A percentile compares a stretch with the other conserved stretches of the same genome.
phyloP scores from a whole-genome alignment of 2,113 vertebrate species.

The Merops nubicus region DNA sequence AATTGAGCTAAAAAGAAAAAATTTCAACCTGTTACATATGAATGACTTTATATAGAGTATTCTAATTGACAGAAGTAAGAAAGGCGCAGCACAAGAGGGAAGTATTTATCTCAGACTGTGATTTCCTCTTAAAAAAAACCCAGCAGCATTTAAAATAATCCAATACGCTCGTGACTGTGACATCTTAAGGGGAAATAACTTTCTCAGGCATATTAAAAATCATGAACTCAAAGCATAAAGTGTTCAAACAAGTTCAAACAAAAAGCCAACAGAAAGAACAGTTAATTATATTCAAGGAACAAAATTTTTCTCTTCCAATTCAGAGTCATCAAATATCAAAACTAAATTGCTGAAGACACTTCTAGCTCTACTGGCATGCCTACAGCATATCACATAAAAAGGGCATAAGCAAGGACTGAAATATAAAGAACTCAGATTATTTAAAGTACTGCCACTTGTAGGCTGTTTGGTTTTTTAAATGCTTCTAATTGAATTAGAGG shows the following conservation, averaged over 20 bases:
- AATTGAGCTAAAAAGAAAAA: background rate
- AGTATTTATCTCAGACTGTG: background rate
- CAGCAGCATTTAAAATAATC: background rate
- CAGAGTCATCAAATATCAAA: background rate
- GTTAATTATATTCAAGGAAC: no score
- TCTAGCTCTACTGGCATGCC: background rate
- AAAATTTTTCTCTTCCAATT: background rate
- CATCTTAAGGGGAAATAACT: no score
- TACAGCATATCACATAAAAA: background rate
- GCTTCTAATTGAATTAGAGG: background rate
- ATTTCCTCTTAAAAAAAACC: background rate
- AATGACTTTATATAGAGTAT: background rate
- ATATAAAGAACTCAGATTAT: background rate
- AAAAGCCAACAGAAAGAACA: no score
- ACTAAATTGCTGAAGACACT: background rate
- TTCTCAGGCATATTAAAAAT: no score
- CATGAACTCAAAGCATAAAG: no score
- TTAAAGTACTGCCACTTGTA: background rate
- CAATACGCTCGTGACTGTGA: background rate
- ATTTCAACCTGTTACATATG: background rate
- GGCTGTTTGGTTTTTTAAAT: rapidly evolving
- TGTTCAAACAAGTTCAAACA: no score
- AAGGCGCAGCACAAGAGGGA: background rate
- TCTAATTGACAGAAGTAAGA: background rate
- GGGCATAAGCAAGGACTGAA: background rate